Evolutionary conservation across 2,113 vertebrate species (phyloP).

Genomic region (Elachura formosa): DNA sequence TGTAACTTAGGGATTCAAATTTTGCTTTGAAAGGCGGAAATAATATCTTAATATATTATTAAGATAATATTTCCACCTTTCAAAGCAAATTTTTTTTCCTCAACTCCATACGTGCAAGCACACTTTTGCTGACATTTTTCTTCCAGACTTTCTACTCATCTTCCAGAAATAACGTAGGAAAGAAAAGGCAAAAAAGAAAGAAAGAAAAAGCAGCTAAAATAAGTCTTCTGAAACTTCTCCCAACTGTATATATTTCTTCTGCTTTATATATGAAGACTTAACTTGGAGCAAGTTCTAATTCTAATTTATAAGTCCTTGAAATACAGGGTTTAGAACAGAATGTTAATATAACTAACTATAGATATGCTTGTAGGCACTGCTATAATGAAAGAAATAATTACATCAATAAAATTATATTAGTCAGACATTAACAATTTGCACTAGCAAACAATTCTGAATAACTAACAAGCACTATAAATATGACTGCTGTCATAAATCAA

Average conservation of each 20-base stretch:
- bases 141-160: neutral
- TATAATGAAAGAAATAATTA: slow-evolving; percentile 63
- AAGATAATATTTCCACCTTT: neutral
- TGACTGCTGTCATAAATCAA: slow-evolving; percentile 47
- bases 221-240: neutral
- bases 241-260: neutral
- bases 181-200: neutral
- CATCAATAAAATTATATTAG: slow-evolving; percentile 62
- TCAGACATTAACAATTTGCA: slow-evolving; percentile 58
- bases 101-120: neutral
- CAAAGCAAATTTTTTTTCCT: neutral
- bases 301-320: slow-evolving; percentile 34
- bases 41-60: too few species aligned
- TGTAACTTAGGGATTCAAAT: too few species aligned
- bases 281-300: neutral
- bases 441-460: slow-evolving; percentile 54
- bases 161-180: neutral
- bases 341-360: neutral
- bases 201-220: neutral
- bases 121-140: neutral
- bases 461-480: slow-evolving; percentile 56
- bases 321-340: neutral
- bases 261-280: neutral
- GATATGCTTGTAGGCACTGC: slow-evolving; percentile 17
- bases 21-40: too few species aligned